Conservation (phyloP, 2,888 invertebrate species). For the Nemotelus nigrinus region DNA sequence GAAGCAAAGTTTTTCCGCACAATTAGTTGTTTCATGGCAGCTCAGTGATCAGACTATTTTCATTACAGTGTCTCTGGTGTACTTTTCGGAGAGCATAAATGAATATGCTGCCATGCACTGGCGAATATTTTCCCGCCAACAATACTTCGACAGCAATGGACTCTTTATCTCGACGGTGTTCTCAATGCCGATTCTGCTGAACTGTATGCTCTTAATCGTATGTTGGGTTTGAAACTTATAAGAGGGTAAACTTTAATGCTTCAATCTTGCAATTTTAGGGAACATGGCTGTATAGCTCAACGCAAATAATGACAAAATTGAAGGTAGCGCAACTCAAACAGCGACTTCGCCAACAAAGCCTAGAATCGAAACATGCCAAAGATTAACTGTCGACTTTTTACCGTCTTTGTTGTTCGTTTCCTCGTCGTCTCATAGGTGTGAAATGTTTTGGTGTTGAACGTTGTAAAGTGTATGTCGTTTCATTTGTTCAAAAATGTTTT, state of each 20-base stretch:
- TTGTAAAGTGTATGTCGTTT: slow-evolving; percentile 1
- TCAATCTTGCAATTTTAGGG: slow-evolving; percentile 68
- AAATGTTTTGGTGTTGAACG: slow-evolving; percentile 1
- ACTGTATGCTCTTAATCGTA: slow-evolving; percentile 94
- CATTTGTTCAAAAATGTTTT: background rate
- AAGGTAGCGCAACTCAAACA: slow-evolving; percentile 83
- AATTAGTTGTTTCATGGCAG: background rate
- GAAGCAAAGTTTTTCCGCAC: too few species aligned
- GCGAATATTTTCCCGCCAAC: slow-evolving; percentile 87
- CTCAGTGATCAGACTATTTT: too few species aligned
- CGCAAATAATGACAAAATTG: slow-evolving; percentile 85
- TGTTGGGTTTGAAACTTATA: slow-evolving; percentile 64
- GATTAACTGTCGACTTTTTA: background rate
- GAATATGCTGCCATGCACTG: slow-evolving; percentile 88
- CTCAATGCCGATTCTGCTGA: slow-evolving; percentile 90
- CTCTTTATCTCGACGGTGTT: slow-evolving; percentile 93
- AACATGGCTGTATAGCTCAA: slow-evolving; percentile 89
- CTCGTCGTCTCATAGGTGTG: slow-evolving; percentile 12
- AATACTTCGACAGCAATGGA: slow-evolving; percentile 94
- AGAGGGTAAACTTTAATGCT: background rate
- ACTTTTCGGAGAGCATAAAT: slow-evolving; percentile 91
- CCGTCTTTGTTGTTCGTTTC: too few species aligned
- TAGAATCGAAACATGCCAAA: slow-evolving; percentile 1
- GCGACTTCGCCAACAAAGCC: slow-evolving; percentile 70
- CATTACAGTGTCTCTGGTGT: slow-evolving; percentile 80